Evolutionary conservation across 2,797 vertebrate genomes (phyloP), one percentile per base, ranked within the genome.

Genomic region (Margarornis squamiger): DNA sequence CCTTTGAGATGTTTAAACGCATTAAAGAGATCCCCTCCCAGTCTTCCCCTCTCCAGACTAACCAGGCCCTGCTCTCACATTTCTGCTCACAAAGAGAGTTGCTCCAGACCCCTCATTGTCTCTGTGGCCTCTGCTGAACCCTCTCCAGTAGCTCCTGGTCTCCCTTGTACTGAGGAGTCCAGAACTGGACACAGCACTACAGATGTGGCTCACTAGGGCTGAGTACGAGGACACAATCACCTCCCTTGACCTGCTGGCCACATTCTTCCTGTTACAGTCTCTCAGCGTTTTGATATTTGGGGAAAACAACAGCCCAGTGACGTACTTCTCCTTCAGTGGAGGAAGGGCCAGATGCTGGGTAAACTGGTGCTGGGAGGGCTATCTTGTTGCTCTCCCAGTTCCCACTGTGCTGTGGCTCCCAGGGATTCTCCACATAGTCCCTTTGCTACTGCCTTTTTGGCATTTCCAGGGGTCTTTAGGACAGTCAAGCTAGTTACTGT

Each of bases 171-270:
- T 19, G 32, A 36, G 32, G 16, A 62, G 23, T 23, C 7, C 43
- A 43, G 55, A 76, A 36, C 19, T 21, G 49, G 36, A 43, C 13
- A 41, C 17, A 48, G 27, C 9, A 20, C 43, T 45, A 20, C 43
- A 45, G 20, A 13, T 27, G 18, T 36, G 13, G 22, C 21, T 74
- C 26, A 15, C 22, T 55, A 9, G 22, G 1, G 54, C 39, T 11
- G 30, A 22, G 32, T 27, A 75, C 41, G 41, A 19, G 32, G 67
- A 22, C 32, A n/a, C 23, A 27, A 70, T 43, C 43, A 20, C 10
- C 8, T 62, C 9, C 13, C 36, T 49, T 0, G 0, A 20, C 32
- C 22, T 57, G 6, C 22, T 49, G 55, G 27, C 22, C 26, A 10
- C 10, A 21, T 9, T 55, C 18, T 27, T 75, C 41, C 17, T 14